Conservation (phyloP, 2,797 vertebrate species). For the Valencia hispanica region DNA sequence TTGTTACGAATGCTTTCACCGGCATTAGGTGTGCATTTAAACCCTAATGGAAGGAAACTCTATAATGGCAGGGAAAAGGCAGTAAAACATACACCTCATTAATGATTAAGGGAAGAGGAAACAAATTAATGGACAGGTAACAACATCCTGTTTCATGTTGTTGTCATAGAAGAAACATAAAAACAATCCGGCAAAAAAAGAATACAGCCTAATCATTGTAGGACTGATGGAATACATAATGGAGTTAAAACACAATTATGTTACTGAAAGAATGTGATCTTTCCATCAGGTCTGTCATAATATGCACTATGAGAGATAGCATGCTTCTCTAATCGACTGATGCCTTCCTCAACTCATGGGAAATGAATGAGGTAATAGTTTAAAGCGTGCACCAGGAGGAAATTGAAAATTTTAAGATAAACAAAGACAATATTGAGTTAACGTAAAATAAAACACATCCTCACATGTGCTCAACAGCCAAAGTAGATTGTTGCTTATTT, state of each 20-base stretch:
- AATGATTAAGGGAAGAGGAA: conserved; percentile 39
- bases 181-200: conserved; percentile 18
- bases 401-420: neutral
- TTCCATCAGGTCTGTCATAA: neutral
- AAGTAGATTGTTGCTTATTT: neutral
- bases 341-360: conserved; percentile 7
- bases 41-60: conserved; percentile 26
- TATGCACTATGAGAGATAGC: neutral
- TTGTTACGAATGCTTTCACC: neutral
- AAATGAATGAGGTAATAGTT: conserved; percentile 8
- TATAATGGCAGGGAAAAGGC: conserved; percentile 25
- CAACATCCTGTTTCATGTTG: conserved; percentile 17
- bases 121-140: conserved; percentile 28
- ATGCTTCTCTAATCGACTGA: neutral
- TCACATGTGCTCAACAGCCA: neutral
- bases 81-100: conserved; percentile 29
- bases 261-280: neutral
- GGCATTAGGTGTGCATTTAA: neutral
- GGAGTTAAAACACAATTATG: conserved; percentile 17
- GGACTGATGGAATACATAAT: conserved; percentile 7
- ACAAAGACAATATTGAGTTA: neutral
- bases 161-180: conserved; percentile 8
- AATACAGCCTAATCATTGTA: neutral
- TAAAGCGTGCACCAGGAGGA: neutral
- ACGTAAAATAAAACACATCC: neutral